Evolutionary conservation across 1,140 invertebrate genomes (phyloP).

Genomic region (Halyomorpha halys): DNA sequence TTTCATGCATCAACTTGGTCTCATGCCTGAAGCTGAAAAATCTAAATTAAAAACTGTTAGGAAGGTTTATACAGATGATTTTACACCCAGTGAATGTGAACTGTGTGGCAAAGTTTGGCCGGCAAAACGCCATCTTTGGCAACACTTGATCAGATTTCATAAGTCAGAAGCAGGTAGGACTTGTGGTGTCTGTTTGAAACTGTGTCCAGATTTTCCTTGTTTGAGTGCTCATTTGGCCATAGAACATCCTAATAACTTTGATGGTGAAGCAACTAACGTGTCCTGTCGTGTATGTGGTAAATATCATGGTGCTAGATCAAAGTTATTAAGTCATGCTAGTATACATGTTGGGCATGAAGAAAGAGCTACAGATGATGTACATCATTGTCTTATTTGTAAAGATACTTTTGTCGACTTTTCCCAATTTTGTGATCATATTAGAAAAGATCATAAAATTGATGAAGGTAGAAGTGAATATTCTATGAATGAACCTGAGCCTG

Average conservation of each 20-base stretch:
- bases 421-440: slow-evolving; percentile 35
- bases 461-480: slow-evolving; percentile 23
- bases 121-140: slow-evolving; percentile 50
- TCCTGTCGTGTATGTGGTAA: slow-evolving; percentile 48
- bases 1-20: slow-evolving; percentile 22
- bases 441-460: slow-evolving; percentile 34
- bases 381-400: slow-evolving; percentile 34
- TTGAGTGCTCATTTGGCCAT: slow-evolving; percentile 44
- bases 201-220: slow-evolving; percentile 42
- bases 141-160: slow-evolving; percentile 50
- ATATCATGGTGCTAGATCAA: slow-evolving; percentile 49
- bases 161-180: slow-evolving; percentile 45
- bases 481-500: not conserved
- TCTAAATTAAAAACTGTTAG: slow-evolving; percentile 18
- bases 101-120: slow-evolving; percentile 51
- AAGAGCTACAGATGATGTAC: slow-evolving; percentile 32
- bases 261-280: slow-evolving; percentile 47
- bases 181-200: slow-evolving; percentile 49
- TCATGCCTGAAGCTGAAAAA: slow-evolving; percentile 11
- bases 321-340: slow-evolving; percentile 45
- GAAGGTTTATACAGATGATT: slow-evolving; percentile 29
- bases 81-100: slow-evolving; percentile 37
- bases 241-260: slow-evolving; percentile 39
- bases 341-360: slow-evolving; percentile 43
- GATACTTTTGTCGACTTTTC: slow-evolving; percentile 34